Evolutionary conservation across 2,113 vertebrate species (phyloP), one percentile per base, ranked within the genome.

Genomic region (Uropsilus gracilis): DNA sequence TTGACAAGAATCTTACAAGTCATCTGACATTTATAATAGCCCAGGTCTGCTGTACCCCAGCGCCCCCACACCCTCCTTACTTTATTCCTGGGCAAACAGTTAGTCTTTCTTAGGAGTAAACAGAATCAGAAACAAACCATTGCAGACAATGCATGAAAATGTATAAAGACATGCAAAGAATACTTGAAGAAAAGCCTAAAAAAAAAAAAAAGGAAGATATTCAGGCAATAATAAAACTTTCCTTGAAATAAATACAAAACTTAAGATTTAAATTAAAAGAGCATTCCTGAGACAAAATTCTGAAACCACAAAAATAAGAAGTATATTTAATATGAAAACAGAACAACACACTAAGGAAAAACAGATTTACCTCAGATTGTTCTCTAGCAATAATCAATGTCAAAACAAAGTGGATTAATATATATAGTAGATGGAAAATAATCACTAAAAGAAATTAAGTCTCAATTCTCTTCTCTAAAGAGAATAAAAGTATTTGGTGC

Each of bases 231-330:
- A 66, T 39, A 69, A 90, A 84, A 63, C 12, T 68, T 1, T 84
- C 6, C 10, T 89, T 66, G 34, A 93, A 78, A 66, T 89, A 57
- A 78, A 78, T 14, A 57, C 71, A 80, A 83, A 34, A 10, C 37
- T 63, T 87, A 14, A 93, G 22, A 86, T 68, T n/a, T 50, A 73
- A 30, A 55, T 64, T 53, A 12, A 88, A 61, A 88, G 20, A 82
- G 20, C 9, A 73, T n/a, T 50, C 11, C 1, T 91, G 14, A 75
- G 30, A 55, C 39, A 59, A 55, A 39, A 73, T 68, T 12, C n/a
- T 3, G 39, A 64, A 72, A 63, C 8, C 53, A 63, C 20, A 81
- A 87, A 80, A 81, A 34, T 53, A 81, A 81, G 37, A 9, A 80
- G 53, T 8, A 10, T 72, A 53, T 44, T 8, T 63, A 39, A 63